Conservation (phyloP, 2,113 vertebrate species). For the Girardinichthys multiradiatus region DNA sequence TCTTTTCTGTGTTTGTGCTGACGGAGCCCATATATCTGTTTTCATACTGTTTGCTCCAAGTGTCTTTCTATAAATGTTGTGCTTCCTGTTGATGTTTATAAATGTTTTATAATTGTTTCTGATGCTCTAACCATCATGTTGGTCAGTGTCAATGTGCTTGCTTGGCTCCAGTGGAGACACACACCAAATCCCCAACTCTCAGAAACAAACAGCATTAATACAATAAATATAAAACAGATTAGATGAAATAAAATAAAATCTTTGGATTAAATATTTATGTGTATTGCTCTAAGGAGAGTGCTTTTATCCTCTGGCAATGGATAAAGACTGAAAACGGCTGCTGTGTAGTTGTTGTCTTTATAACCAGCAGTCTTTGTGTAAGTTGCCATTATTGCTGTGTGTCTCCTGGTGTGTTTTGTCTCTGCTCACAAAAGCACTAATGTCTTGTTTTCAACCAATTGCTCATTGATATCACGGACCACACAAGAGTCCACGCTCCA, state of each 20-base stretch:
- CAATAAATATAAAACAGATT: neutral
- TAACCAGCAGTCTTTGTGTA: neutral
- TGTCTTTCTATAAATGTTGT: conserved; percentile 70
- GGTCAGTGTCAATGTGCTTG: conserved; percentile 80
- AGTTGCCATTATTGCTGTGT: conserved; percentile 58
- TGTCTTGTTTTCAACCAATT: conserved; percentile 88
- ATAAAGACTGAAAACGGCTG: conserved; percentile 26
- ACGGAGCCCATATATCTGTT: conserved; percentile 62
- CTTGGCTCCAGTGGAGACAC: conserved; percentile 76
- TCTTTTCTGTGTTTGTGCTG: conserved; percentile 69
- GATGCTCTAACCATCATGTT: conserved; percentile 78
- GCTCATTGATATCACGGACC: conserved; percentile 86
- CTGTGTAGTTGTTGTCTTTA: neutral
- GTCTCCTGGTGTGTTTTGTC: conserved; percentile 81
- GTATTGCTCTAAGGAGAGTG: conserved; percentile 5
- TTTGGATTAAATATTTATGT: neutral
- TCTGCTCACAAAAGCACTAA: conserved; percentile 85
- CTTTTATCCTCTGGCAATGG: conserved; percentile 2
- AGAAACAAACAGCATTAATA: neutral
- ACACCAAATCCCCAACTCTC: conserved; percentile 57
- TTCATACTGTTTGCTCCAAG: conserved; percentile 48
- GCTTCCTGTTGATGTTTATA: conserved; percentile 72
- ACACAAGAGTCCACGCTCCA: conserved; percentile 82
- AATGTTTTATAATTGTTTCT: conserved; percentile 74
- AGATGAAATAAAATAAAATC: neutral